Base-by-base conservation (phyloP, 2,888 invertebrate species). In the Saturnia pavonia region DNA sequence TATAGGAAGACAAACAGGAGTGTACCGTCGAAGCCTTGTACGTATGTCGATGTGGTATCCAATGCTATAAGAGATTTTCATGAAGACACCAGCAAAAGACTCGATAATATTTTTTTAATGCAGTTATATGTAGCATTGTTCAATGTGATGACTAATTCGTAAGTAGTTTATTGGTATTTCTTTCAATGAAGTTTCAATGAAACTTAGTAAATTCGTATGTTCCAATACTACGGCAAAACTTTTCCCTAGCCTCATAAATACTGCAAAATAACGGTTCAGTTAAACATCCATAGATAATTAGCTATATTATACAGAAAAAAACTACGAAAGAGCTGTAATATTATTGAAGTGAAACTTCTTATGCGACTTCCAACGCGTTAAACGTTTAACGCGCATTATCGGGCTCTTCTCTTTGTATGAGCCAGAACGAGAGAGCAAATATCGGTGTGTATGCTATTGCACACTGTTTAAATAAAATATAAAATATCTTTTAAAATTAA, bases 1-100 rank as follows among this genome's bases (percentile, higher is more conserved):
- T 99, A 98, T 87, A 95, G 99, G 70, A 96, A 98, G 87, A 99
- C 99, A 0, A 99, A 99, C 86, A 95, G 98, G 74, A 98, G 97
- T 77, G 94, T 96, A 42, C 98, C 99, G 0, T 96, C 95, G 0
- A 96, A 96, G 80, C 95, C 97, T 51, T 98, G 98, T 75, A 88
- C 94, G 25, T 99, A 99, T 84, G 96, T 97, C n/a, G 95, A 95
- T 60, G 94, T 95, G 72, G 94, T 96, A 77, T 81, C 96, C 0
- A 94, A 93, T 72, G 95, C 95, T 3, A 90, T 97, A 69, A 87
- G 89, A 14, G 94, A 94, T 72, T 96, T 97, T 83, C 88, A 95
- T 76, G 82, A 88, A 67, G 90, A 92, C 71, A 95, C 95, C 74
- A 79, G 82, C 16, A 83, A 77, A 70, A 88, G 82, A 76, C 79